Conservation (phyloP, 2,888 invertebrate species). For the Biston stratarius region DNA sequence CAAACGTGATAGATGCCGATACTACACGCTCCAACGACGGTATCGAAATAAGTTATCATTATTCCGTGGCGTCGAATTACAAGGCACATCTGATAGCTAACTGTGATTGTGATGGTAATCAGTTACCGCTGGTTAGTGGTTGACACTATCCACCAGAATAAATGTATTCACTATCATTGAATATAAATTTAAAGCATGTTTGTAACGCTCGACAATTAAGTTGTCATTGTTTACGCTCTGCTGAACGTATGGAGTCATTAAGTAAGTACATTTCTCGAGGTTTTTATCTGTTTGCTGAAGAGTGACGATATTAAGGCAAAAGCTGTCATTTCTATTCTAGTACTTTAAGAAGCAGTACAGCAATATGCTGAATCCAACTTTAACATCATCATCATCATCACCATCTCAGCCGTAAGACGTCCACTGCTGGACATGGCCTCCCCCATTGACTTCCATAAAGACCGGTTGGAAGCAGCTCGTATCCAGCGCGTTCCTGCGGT, state of each 20-base stretch:
- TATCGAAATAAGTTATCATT: conserved; percentile 38
- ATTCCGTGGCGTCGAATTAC: conserved; percentile 34
- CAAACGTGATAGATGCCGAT: conserved; percentile 27
- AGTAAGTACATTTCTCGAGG: conserved; percentile 31
- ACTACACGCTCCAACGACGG: conserved; percentile 27
- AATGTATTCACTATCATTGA: conserved; percentile 65
- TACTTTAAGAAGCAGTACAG: too few relatives aligned
- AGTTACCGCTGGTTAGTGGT: conserved; percentile 56
- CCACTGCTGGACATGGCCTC: too few relatives aligned
- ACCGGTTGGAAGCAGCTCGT: too few relatives aligned
- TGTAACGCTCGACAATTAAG: conserved; percentile 57
- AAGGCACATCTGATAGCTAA: conserved; percentile 49
- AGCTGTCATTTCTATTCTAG: too few relatives aligned
- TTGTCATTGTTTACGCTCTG: conserved; percentile 68
- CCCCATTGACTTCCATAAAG: too few relatives aligned
- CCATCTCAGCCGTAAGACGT: too few relatives aligned
- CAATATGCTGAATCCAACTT: too few relatives aligned
- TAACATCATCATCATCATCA: too few relatives aligned
- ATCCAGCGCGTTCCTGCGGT: too few relatives aligned
- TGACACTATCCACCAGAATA: conserved; percentile 73
- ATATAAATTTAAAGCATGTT: conserved; percentile 61
- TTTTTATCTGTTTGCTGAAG: conserved; percentile 36
- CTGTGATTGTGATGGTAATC: conserved; percentile 63
- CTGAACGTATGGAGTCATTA: conserved; percentile 62
- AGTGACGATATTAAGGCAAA: neutral